Evolutionary conservation across 2,113 vertebrate species (phyloP).

Genomic region (Lota lota): DNA sequence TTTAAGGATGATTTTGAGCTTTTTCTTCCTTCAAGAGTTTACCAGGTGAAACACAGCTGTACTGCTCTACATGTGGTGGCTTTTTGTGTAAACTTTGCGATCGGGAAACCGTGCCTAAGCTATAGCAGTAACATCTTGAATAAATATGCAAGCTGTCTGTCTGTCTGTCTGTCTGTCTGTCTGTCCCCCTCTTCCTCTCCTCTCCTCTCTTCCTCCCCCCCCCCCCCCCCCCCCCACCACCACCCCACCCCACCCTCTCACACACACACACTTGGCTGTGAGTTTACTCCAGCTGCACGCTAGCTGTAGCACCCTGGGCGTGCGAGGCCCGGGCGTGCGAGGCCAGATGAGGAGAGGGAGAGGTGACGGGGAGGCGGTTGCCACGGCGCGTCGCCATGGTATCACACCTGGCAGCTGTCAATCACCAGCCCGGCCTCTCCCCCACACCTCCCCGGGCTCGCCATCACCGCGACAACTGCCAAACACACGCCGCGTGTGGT

Average conservation of each 20-base stretch:
- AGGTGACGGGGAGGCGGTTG: conserved; percentile 64
- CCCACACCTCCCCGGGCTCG: conserved; percentile 53
- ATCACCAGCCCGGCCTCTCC: conserved; percentile 40
- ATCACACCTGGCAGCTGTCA: conserved; percentile 79
- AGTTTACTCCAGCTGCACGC: conserved; percentile 37
- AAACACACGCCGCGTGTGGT: conserved; percentile 67
- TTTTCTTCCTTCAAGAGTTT: too few relatives aligned
- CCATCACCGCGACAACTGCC: conserved; percentile 64
- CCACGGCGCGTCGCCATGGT: conserved; percentile 58
- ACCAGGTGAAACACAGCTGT: too few relatives aligned
- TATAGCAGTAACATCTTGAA: too few relatives aligned
- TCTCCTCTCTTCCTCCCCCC: too few relatives aligned
- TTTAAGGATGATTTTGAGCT: too few relatives aligned
- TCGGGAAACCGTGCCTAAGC: too few relatives aligned
- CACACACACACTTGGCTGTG: conserved; percentile 29
- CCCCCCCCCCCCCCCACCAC: not conserved
- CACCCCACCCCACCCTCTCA: not conserved
- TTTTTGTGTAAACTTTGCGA: too few relatives aligned
- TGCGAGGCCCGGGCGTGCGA: conserved; percentile 4
- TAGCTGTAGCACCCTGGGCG: conserved; percentile 38
- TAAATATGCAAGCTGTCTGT: too few relatives aligned
- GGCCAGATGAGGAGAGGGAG: conserved; percentile 32
- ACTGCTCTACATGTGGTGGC: too few relatives aligned
- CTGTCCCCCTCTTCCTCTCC: too few relatives aligned
- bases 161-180: too few relatives aligned